phyloP scores from a whole-genome alignment of 2,888 invertebrate species.

The Synanthedon myopaeformis region DNA sequence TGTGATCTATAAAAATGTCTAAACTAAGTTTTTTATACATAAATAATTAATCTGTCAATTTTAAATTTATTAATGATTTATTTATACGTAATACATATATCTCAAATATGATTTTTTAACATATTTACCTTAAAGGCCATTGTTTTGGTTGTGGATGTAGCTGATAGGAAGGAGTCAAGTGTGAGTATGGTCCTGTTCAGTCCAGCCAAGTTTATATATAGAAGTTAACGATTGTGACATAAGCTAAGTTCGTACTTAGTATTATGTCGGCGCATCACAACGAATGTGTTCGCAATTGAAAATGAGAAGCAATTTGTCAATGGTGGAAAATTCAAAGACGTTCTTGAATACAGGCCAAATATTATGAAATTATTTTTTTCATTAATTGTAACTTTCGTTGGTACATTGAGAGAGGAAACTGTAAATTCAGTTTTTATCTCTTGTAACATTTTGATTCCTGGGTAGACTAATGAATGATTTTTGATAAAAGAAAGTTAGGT shows the following conservation, averaged over 20 bases:
- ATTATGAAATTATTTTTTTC: slow-evolving; percentile 26
- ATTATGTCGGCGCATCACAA: slow-evolving; percentile 50
- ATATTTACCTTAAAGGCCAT: slow-evolving; percentile 58
- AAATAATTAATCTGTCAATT: too few relatives aligned
- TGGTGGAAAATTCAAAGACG: slow-evolving; percentile 53
- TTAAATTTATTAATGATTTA: too few relatives aligned
- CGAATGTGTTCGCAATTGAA: slow-evolving; percentile 60
- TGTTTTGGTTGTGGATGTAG: slow-evolving; percentile 37
- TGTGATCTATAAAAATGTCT: too few relatives aligned
- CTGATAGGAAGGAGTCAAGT: slow-evolving; percentile 38
- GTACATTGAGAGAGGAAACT: not conserved
- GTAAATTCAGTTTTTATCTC: not conserved
- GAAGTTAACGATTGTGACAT: slow-evolving; percentile 42
- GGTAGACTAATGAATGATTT: too few relatives aligned
- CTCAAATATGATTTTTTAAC: not conserved
- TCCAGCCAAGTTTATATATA: slow-evolving; percentile 42
- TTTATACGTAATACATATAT: too few relatives aligned
- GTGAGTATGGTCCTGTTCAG: slow-evolving; percentile 50
- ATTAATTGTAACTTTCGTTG: slow-evolving; percentile 8
- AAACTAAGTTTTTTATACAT: too few relatives aligned
- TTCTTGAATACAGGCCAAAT: slow-evolving; percentile 58
- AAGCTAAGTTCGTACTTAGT: slow-evolving; percentile 53
- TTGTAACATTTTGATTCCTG: not conserved
- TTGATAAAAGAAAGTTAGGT: too few relatives aligned
- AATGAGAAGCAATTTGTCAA: slow-evolving; percentile 62